Conservation (phyloP, 2,888 invertebrate genomes). For the Microdon myrmicae region DNA sequence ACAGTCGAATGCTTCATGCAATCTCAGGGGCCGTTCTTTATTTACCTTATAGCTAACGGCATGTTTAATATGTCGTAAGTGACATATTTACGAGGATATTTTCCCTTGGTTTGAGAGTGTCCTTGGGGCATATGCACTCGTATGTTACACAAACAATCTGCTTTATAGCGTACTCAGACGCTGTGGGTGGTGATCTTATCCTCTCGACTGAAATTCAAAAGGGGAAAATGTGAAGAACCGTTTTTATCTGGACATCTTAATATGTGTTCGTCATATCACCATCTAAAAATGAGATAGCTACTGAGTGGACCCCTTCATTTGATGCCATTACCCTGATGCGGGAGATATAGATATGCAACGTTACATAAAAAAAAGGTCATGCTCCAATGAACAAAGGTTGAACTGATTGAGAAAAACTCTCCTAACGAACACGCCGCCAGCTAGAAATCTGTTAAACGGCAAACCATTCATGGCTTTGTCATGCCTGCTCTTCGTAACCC, state of each 20-base stretch:
- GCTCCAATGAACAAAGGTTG: conserved; percentile 25
- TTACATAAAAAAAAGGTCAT: conserved; percentile 24
- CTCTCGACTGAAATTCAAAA: conserved; percentile 27
- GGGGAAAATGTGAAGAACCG: not conserved
- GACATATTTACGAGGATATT: conserved; percentile 33
- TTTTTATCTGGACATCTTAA: conserved; percentile 46
- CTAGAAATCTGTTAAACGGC: conserved; percentile 36
- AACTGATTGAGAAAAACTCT: not conserved
- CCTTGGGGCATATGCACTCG: conserved; percentile 42
- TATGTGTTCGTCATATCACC: conserved; percentile 48
- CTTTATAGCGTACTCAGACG: not conserved
- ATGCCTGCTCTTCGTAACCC: not conserved
- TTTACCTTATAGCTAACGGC: conserved; percentile 35
- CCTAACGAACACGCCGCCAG: conserved; percentile 40
- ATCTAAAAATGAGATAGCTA: conserved; percentile 46
- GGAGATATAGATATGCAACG: too few relatives aligned
- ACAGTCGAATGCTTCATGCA: too few relatives aligned
- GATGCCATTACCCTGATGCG: too few relatives aligned
- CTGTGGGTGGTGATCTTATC: not conserved
- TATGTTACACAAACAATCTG: not conserved
- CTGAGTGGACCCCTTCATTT: conserved; percentile 15
- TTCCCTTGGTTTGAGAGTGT: conserved; percentile 25
- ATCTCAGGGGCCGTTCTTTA: conserved; percentile 5
- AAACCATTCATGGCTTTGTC: conserved; percentile 14
- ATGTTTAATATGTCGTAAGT: conserved; percentile 35